Evolutionary conservation across 2,888 invertebrate species (phyloP).

Genomic region (Pycnomerus fuliginosus): DNA sequence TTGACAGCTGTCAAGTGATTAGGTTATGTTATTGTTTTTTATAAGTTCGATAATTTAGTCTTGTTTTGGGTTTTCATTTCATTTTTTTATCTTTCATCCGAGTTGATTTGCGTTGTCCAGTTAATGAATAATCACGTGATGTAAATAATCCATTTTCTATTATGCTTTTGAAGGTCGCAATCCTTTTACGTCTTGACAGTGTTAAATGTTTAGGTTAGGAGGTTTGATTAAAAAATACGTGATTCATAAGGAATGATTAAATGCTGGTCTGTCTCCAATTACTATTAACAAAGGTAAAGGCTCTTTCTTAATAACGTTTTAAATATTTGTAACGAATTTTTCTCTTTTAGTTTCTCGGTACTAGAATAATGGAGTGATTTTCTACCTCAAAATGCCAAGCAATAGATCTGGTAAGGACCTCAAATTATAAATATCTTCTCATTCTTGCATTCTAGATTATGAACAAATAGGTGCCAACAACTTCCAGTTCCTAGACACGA

Average conservation of each 20-base stretch:
- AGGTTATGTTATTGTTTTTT: background rate
- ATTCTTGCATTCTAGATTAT: conserved; percentile 7
- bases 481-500: conserved; percentile 6
- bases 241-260: background rate
- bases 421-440: background rate
- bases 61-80: too few species aligned
- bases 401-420: conserved; percentile 1
- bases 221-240: too few species aligned
- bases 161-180: too few species aligned
- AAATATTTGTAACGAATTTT: background rate
- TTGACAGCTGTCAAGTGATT: background rate
- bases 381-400: conserved; percentile 2
- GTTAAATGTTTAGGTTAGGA: too few species aligned
- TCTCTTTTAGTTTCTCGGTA: background rate
- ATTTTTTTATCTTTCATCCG: too few species aligned
- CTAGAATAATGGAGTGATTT: background rate
- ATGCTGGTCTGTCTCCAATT: background rate
- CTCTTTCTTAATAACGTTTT: background rate
- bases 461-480: conserved; percentile 8
- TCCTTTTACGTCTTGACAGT: too few species aligned
- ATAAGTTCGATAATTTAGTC: too few species aligned
- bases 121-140: too few species aligned
- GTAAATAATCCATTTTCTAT: too few species aligned
- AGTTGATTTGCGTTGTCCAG: too few species aligned
- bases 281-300: background rate